Evolutionary conservation across 2,888 invertebrate genomes (phyloP).

Genomic region (Tethea ocularis): DNA sequence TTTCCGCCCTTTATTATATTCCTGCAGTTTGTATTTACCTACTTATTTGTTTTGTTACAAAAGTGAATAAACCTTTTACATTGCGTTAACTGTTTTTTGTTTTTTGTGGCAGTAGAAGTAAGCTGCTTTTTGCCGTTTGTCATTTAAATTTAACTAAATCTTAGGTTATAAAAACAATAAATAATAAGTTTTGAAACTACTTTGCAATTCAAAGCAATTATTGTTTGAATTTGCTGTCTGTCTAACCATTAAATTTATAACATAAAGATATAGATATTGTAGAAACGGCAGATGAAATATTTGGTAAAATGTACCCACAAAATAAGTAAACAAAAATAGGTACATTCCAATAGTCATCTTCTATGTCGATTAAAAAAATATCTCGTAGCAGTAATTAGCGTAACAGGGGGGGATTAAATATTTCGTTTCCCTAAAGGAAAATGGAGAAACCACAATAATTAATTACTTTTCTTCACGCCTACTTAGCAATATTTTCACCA

Average conservation of each 20-base stretch:
- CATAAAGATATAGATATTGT: no score
- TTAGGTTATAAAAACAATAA: no score
- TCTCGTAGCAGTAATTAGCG: slow-evolving; percentile 1
- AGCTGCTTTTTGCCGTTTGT: not conserved
- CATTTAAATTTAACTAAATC: no score
- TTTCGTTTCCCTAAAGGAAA: slow-evolving; percentile 4
- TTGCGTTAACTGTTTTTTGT: not conserved
- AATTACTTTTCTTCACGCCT: slow-evolving; percentile 4
- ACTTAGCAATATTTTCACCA: slow-evolving; percentile 1
- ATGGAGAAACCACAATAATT: slow-evolving; percentile 4
- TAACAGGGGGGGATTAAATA: slow-evolving; percentile 2
- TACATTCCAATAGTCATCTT: not conserved
- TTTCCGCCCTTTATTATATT: slow-evolving; percentile 40
- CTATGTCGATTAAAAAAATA: not conserved
- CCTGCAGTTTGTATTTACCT: slow-evolving; percentile 31
- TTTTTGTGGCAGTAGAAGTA: not conserved
- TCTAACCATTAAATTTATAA: no score
- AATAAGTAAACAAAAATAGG: no score
- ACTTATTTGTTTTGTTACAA: not conserved
- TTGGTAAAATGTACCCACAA: no score
- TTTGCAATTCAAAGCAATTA: no score
- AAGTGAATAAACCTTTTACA: not conserved
- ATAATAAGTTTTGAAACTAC: no score
- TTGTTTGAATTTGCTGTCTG: no score
- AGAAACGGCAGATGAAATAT: no score